Evolutionary conservation across 2,113 vertebrate genomes (phyloP).

Genomic region (Hypanus sabinus): DNA sequence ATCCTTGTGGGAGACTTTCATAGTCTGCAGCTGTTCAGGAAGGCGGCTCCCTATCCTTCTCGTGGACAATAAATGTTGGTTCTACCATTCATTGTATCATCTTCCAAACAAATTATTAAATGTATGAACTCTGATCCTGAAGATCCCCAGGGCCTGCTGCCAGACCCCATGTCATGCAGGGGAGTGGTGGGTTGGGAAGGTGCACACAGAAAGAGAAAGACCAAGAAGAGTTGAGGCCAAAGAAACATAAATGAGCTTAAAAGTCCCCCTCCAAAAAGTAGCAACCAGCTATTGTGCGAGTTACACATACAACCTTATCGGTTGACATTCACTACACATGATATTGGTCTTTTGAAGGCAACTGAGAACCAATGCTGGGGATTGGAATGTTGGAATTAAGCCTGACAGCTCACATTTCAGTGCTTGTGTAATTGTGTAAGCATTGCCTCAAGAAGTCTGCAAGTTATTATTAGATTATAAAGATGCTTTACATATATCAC

Average conservation of each 20-base stretch:
- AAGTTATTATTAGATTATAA: neutral
- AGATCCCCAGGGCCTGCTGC: neutral
- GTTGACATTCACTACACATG: neutral
- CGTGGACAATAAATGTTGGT: neutral
- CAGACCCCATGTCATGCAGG: neutral
- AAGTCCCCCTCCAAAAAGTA: neutral
- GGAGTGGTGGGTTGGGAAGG: neutral
- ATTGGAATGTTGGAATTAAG: neutral
- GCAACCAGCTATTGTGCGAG: neutral
- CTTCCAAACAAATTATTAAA: neutral
- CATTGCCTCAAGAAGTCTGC: neutral
- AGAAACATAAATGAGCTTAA: neutral
- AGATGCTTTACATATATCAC: neutral
- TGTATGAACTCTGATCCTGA: neutral
- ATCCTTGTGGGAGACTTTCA: neutral
- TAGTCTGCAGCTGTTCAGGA: neutral
- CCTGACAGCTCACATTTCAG: neutral
- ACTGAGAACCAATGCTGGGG: neutral
- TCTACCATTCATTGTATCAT: neutral
- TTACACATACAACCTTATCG: neutral
- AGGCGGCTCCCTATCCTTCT: neutral
- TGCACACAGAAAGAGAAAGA: neutral
- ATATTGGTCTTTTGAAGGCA: neutral
- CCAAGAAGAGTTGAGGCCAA: neutral
- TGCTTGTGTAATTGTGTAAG: neutral